Evolutionary conservation across 2,113 vertebrate genomes (phyloP).

Genomic region (Dasypus novemcinctus): DNA sequence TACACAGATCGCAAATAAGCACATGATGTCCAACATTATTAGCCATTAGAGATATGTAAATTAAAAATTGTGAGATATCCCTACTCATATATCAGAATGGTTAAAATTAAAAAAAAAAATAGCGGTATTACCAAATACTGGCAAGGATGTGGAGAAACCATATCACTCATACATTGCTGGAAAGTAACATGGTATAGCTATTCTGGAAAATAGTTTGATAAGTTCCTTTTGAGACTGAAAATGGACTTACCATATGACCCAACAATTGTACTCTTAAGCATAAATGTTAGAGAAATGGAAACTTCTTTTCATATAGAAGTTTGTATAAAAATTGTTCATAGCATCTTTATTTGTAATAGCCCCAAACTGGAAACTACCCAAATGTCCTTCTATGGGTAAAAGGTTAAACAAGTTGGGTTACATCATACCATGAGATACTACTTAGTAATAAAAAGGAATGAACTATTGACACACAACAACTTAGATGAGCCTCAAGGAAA

Average conservation of each 20-base stretch:
- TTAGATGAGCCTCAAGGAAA: background rate
- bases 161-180: background rate
- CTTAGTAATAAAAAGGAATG: background rate
- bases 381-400: background rate
- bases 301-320: background rate
- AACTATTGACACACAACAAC: background rate
- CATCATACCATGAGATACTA: background rate
- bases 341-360: background rate
- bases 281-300: conserved; percentile 5
- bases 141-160: background rate
- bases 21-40: background rate
- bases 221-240: background rate
- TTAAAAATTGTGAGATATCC: background rate
- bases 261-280: background rate
- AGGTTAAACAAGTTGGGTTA: background rate
- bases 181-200: background rate
- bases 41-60: background rate
- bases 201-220: background rate
- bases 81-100: background rate
- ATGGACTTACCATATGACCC: background rate
- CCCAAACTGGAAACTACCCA: background rate
- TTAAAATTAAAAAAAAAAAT: background rate
- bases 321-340: background rate
- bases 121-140: background rate
- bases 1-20: background rate